Base-by-base conservation (phyloP, 2,113 vertebrate species). In the Pterocles gutturalis region DNA sequence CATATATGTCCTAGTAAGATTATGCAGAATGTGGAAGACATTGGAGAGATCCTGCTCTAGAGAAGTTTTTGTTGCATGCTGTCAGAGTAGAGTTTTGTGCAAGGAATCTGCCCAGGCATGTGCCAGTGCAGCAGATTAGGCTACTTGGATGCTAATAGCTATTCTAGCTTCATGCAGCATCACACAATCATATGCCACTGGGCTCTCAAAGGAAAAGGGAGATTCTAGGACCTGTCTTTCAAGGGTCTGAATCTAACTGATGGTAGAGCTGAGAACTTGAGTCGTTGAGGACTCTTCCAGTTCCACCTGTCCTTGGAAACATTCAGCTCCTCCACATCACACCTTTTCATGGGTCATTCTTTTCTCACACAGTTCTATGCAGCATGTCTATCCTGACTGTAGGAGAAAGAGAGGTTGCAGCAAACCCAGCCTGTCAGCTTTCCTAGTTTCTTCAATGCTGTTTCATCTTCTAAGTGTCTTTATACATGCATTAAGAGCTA, bases 141-240 rank as follows among this genome's bases (percentile, higher is more conserved):
- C 34, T 51, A 8, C 7, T 25, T 57, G 43, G 25, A 17, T 65
- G 49, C 49, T 13, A 28, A 16, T 41, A 70, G 49, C 25, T 70
- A 31, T 17, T 38, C 11, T 64, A 31, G 26, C 5, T 33, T 78
- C 43, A 49, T 22, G 9, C 2, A 1, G 8, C 1, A 0, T n/a
- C 69, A 38, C n/a, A 71, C 51, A 28, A 5, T 11, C 69, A 13
- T 51, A 49, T 65, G 26, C 49, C 12, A 13, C 43, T 78, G 43
- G 11, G 7, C 49, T 51, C 17, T 51, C 17, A 66, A 80, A 66
- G 43, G 51, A 45, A 33, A 9, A 78, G 22, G 28, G 18, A 43
- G 29, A 16, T 65, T 49, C 49, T 71, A 41, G 34, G 11, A 22
- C 61, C 43, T 78, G 6, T 10, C 26, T 43, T 71, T 64, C 13